These are phyloP conservation scores for Embidobia sp. DNA, from an alignment of 2,888 invertebrate genomes.

Conservation along the genomic window DNA sequence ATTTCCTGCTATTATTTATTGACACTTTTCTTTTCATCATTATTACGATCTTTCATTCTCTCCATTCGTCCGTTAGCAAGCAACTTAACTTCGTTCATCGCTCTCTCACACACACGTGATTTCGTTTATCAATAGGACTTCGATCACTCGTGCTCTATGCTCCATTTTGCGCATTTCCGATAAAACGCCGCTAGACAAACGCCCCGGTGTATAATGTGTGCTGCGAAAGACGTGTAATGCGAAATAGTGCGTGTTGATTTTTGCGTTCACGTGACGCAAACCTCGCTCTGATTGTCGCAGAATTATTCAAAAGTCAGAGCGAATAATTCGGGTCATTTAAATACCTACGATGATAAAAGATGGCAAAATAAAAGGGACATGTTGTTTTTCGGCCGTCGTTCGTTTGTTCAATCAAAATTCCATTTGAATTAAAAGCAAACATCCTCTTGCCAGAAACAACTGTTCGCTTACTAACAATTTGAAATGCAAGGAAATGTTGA, in stretches of 20 bases:
- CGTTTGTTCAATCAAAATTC: too few relatives aligned
- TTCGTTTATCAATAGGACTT: slow-evolving; percentile 22
- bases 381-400: too few relatives aligned
- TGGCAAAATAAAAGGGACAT: too few relatives aligned
- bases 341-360: too few relatives aligned
- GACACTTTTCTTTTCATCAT: neutral
- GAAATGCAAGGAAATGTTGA: too few relatives aligned
- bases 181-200: slow-evolving; percentile 20
- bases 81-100: slow-evolving; percentile 24
- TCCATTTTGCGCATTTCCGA: slow-evolving; percentile 32
- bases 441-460: too few relatives aligned
- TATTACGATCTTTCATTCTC: neutral
- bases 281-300: neutral
- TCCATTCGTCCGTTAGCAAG: neutral
- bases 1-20: too few relatives aligned
- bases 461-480: too few relatives aligned
- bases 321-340: too few relatives aligned
- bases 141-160: slow-evolving; percentile 31
- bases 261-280: slow-evolving; percentile 1
- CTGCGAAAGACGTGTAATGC: slow-evolving; percentile 21
- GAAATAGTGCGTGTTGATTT: slow-evolving; percentile 29
- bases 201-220: slow-evolving; percentile 10
- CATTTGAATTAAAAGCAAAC: too few relatives aligned
- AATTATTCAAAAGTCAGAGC: neutral
- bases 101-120: neutral